Evolutionary conservation across 2,888 invertebrate species (phyloP), one percentile per base, ranked within the genome.

Genomic region (Spisula subtruncata): DNA sequence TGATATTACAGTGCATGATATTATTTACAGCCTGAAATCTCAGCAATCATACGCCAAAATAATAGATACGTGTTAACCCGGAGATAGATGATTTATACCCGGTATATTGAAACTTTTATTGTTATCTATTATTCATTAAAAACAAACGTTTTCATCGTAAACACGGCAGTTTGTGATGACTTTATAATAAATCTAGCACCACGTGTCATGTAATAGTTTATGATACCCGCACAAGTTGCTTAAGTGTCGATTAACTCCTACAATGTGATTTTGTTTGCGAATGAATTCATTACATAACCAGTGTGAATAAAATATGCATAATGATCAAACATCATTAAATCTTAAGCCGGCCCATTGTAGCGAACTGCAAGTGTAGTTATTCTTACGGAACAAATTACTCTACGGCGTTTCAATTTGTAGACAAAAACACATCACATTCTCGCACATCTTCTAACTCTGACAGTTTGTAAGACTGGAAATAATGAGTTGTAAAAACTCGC

Each of bases 401-500:
- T 32, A 32, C 75, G 75, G 32, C 12, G 75, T 35, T 75, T 75
- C 75, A 75, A 75, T 75, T 75, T 75, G 75, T 75, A 75, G 75
- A 75, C 75, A 75, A 75, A 75, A 75, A 75, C 29, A 16, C 35
- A 75, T 75, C 75, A 20, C 18, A 75, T 75, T 75, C 75, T 75
- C 35, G 75, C 29, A 5, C 75, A 75, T 75, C 81, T 20, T 46
- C 48, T 8, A 16, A 46, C 5, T 48, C 46, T 81, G 81, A 18
- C 81, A 81, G 81, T 81, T 48, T 81, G 81, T 81, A 46, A 29
- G 48, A 46, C 29, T 81, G 35, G 80, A 14, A 46, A 48, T 81
- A 81, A 81, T 81, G 46, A 81, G 81, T n/a, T 48, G 48, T 48
- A 81, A 81, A 81, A 81, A 81, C 75, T 32, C 18, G 32, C 20